Base-by-base conservation (phyloP, 2,113 vertebrate species). In the Euleptes europaea region DNA sequence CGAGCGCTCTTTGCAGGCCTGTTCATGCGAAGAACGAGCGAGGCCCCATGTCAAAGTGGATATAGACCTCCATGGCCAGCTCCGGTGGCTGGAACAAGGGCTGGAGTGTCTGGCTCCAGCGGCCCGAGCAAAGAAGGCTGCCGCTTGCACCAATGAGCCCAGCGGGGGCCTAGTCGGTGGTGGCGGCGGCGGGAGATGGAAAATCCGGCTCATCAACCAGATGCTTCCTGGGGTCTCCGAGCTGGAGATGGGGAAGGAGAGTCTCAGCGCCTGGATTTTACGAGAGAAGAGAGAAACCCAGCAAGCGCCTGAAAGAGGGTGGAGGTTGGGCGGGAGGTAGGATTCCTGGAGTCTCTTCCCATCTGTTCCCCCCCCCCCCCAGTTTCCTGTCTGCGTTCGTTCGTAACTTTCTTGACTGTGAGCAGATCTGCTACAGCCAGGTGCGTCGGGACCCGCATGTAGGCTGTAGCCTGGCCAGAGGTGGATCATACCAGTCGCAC, bases 151-250 rank as follows among this genome's bases (percentile, higher is more conserved):
- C 67, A 73, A n/a, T 3, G 9, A 85, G 51, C 54, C 13, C 84
- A 80, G 84, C 77, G 35, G 69, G 84, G 33, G n/a, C 44, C 84
- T 57, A 44, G n/a, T 28, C 12, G 31, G 44, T 33, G 78, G 15
- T 38, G 47, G 40, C 40, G n/a, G 40, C 40, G n/a, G 76, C 28
- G 76, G 19, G 57, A 11, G n/a, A 54, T 85, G 77, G 84, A 85
- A 85, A 85, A 85, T 49, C 84, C 79, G 2, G 69, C 84, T 85
- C 84, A 79, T 80, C 84, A 31, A n/a, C 84, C 67, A 79, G 76
- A 79, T 14, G 14, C 42, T 47, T 73, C 35, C 66, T 49, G 33
- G 80, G 73, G 51, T 77, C 28, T 28, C 67, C 21, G 10, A 51
- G 73, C 40, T 4, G 3, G 28, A 17, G 17, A 49, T 31, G 35